Evolutionary conservation across 2,888 invertebrate species (phyloP), one percentile per base, ranked within the genome.

Genomic region (Pristionchus entomophagus): DNA sequence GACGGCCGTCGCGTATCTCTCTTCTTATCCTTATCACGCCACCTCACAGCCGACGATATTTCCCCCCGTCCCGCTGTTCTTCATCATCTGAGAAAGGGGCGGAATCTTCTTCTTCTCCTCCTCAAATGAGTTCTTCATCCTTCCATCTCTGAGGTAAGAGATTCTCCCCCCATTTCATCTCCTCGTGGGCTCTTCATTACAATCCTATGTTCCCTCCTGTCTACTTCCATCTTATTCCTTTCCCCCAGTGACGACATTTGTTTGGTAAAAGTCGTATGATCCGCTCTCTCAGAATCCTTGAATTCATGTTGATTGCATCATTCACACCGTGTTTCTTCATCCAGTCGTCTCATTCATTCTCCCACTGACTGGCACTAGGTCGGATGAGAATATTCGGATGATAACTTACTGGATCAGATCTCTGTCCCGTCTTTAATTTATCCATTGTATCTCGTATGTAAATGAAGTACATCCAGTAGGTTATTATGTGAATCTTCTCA

Each of bases 21-120:
- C 73, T 73, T 45, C 73, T 73, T 73, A 73, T 73, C 73, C 73
- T 73, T 73, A 73, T 73, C 73, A n/a, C n/a, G n/a, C n/a, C n/a
- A n/a, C n/a, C n/a, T n/a, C n/a, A n/a, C n/a, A 73, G n/a, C 38
- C 73, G 41, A 73, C 73, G 73, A 73, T 73, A 73, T 73, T 73
- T 69, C 65, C 29, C 41, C n/a, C 32, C 32, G 45, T 73, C 73
- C 41, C 73, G n/a, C 38, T 73, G 12, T 35, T 73, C 73, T 38
- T 45, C 73, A 41, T 41, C 73, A 45, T 41, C 41, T 73, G n/a
- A 73, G 41, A 69, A 41, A 73, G 73, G 73, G 73, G 73, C 73
- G 73, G 73, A 41, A n/a, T n/a, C n/a, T n/a, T n/a, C n/a, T 38
- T 69, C 65, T 73, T 69, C 69, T 69, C 26, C 62, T 32, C 35